Base-by-base conservation (phyloP, 2,797 vertebrate genomes). In the Coluber constrictor region DNA sequence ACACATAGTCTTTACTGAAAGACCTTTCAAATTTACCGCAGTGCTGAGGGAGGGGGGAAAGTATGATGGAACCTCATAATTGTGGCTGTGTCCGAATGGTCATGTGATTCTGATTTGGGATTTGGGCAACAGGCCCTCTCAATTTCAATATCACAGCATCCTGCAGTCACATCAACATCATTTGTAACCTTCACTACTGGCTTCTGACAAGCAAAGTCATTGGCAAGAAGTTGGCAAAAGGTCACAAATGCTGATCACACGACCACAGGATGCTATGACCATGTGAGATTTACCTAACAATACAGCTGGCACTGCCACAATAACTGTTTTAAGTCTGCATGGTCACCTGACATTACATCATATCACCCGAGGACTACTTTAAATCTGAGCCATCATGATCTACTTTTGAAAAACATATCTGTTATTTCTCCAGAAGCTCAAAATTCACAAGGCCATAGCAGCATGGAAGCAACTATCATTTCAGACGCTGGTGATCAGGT, bases 401-500 rank as follows among this genome's bases (percentile, higher is more conserved):
- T 70, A 70, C 16, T 9, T 61, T 91, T 20, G 11, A 90, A 88
- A n/a, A 1, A 47, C 20, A 15, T 25, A 10, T 83, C 32, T 89
- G 23, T n/a, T 7, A 8, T 3, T 88, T 47, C 94, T 0, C 60
- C n/a, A 91, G 92, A 94, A 92, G 37, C 51, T 57, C 94, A 87
- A 93, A 54, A 93, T 51, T 88, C 0, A 0, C 25, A 66, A 93
- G 92, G 93, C n/a, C 20, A n/a, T n/a, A 93, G 63, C 1, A 90
- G 90, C 16, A 29, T 57, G 59, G 88, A 87, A 87, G 51, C 23
- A 54, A 6, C 23, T 86, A 83, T 27, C 1, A 18, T n/a, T 86
- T 12, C 5, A 29, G 91, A 91, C 88, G 29, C 37, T 87, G 0
- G 91, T 94, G 92, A 92, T 37, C 93, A 11, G 91, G 91, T 79